Evolutionary conservation across 2,888 invertebrate genomes (phyloP).

Genomic region (Brachypalpus laphriformis): DNA sequence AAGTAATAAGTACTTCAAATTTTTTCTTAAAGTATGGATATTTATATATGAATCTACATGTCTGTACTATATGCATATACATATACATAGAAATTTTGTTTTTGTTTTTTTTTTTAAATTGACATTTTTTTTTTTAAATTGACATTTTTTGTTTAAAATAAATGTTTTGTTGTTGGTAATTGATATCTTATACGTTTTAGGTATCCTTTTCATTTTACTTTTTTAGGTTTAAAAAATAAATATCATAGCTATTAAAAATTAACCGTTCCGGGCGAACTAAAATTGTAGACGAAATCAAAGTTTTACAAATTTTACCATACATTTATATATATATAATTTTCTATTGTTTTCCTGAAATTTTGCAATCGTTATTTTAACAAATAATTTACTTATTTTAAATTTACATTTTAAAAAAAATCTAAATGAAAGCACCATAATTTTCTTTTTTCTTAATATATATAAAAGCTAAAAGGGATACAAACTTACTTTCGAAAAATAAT

Average conservation of each 20-base stretch:
- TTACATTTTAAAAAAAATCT: conserved; percentile 21
- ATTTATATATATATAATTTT: neutral
- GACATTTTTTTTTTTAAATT: conserved; percentile 34
- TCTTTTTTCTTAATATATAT: conserved; percentile 32
- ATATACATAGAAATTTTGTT: no score
- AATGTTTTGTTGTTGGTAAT: conserved; percentile 63
- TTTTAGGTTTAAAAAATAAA: neutral
- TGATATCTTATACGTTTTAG: conserved; percentile 35
- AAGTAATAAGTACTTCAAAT: conserved; percentile 50
- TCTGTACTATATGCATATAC: conserved; percentile 49
- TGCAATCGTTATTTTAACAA: conserved; percentile 1
- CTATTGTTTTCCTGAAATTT: conserved; percentile 9
- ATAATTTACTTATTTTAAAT: conserved; percentile 2
- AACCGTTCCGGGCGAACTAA: neutral
- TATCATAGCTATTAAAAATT: neutral
- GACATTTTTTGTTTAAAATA: conserved; percentile 49
- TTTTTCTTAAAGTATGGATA: conserved; percentile 51
- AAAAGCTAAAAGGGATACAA: conserved; percentile 28
- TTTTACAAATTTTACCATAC: neutral
- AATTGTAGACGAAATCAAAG: neutral
- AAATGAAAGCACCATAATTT: conserved; percentile 51
- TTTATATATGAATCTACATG: conserved; percentile 58
- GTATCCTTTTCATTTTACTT: conserved; percentile 36
- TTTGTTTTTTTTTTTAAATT: conserved; percentile 2
- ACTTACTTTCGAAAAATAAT: conserved; percentile 48